Percentiles rank a stretch among this genome's conserved stretches.
Evolutionary conservation across 2,888 invertebrate species (phyloP).

Genomic region (Lordiphosa fenestrarum): DNA sequence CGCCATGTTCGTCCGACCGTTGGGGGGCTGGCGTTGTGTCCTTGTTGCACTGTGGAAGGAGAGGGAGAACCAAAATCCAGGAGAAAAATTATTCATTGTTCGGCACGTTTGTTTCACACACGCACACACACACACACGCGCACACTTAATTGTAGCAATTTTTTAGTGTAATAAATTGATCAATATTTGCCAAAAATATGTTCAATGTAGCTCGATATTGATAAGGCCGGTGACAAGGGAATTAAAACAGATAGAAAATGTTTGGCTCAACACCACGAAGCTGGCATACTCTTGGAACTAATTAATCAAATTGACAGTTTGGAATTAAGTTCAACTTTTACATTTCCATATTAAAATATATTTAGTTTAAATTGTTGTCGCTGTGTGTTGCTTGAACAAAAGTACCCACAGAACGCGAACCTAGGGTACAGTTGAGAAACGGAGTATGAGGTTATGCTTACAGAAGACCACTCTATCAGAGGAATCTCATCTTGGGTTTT

Average conservation of each 20-base stretch:
- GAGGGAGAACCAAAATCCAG: slow-evolving; percentile 25
- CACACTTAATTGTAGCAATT: slow-evolving; percentile 55
- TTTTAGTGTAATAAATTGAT: slow-evolving; percentile 67
- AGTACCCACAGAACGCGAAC: no score
- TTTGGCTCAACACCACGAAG: not conserved
- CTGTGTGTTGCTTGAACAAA: no score
- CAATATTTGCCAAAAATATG: slow-evolving; percentile 66
- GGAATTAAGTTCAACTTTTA: no score
- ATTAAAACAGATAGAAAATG: slow-evolving; percentile 31
- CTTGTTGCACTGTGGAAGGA: slow-evolving; percentile 21
- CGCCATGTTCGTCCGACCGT: slow-evolving; percentile 49
- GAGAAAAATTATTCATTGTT: slow-evolving; percentile 60
- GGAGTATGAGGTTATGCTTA: no score
- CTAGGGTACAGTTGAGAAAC: no score
- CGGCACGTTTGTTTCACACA: slow-evolving; percentile 47
- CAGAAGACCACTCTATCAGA: no score
- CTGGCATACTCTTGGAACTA: not conserved
- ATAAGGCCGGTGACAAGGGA: slow-evolving; percentile 34
- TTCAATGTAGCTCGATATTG: slow-evolving; percentile 33
- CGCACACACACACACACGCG: slow-evolving; percentile 2
- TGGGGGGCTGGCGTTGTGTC: slow-evolving; percentile 20
- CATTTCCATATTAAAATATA: no score
- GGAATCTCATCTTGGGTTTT: no score
- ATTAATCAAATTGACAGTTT: no score
- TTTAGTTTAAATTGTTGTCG: no score